phyloP scores from a whole-genome alignment of 2,888 invertebrate genomes.

The Anodontia alba region DNA sequence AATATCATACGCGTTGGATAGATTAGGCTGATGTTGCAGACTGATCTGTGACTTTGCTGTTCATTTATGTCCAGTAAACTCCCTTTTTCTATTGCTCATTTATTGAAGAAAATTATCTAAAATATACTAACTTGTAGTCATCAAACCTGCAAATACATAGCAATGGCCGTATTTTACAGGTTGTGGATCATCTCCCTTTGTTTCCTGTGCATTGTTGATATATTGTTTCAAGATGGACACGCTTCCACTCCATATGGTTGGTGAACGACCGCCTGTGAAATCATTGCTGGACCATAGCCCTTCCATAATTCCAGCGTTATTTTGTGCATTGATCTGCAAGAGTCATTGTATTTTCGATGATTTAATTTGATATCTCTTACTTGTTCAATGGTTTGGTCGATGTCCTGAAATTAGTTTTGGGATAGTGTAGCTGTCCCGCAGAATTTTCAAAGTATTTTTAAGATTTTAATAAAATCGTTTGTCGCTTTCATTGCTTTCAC shows the following conservation, averaged over 20 bases:
- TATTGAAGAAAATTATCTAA: too few species aligned
- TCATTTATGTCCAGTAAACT: too few species aligned
- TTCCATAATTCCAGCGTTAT: slow-evolving; percentile 90
- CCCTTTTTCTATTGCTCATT: too few species aligned
- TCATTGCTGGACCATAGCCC: slow-evolving; percentile 94
- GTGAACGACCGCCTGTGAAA: slow-evolving; percentile 93
- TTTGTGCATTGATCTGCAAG: slow-evolving; percentile 41
- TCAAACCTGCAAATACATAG: slow-evolving; percentile 95
- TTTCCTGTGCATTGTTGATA: slow-evolving; percentile 89
- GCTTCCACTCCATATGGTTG: slow-evolving; percentile 96
- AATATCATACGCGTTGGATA: too few species aligned
- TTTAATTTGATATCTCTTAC: background rate
- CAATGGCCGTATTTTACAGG: slow-evolving; percentile 96
- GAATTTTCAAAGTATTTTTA: too few species aligned
- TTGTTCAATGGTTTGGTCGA: background rate
- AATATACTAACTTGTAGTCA: slow-evolving; percentile 88
- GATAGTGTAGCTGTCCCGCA: too few species aligned
- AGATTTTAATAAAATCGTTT: too few species aligned
- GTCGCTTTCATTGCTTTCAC: too few species aligned
- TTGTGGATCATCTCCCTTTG: slow-evolving; percentile 47
- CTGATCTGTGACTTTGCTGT: too few species aligned
- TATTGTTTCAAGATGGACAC: slow-evolving; percentile 93
- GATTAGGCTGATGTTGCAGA: too few species aligned
- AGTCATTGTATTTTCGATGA: too few species aligned
- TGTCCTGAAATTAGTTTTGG: too few species aligned